phyloP scores from a whole-genome alignment of 37 sponge, comb jelly and placozoan genomes.

The Geodia barretti region DNA sequence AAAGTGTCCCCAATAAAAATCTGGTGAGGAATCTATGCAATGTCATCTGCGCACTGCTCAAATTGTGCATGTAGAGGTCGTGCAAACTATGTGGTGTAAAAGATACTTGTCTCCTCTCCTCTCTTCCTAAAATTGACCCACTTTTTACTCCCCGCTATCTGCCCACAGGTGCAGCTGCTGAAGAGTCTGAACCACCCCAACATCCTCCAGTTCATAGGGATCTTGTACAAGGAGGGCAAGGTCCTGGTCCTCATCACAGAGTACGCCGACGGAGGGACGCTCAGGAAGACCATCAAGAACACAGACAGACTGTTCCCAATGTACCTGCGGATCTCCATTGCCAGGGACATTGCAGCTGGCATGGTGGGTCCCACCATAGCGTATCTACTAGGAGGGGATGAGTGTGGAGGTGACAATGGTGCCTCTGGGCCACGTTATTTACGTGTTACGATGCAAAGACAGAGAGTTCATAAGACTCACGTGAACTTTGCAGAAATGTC shows the following conservation, averaged over 20 bases:
- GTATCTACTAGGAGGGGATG: too few relatives aligned
- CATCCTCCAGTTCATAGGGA: slow-evolving; percentile 82
- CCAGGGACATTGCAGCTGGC: slow-evolving; percentile 88
- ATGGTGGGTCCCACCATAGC: too few relatives aligned
- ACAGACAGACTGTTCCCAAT: slow-evolving; percentile 60
- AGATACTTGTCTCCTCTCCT: neutral
- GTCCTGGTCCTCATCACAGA: slow-evolving; percentile 79
- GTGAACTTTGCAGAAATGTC: too few relatives aligned
- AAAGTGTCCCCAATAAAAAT: too few relatives aligned
- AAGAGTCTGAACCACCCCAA: slow-evolving; percentile 81
- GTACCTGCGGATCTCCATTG: slow-evolving; percentile 61
- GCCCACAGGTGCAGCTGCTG: slow-evolving; percentile 63
- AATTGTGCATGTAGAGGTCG: neutral
- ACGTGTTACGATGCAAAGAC: too few relatives aligned
- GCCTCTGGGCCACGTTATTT: too few relatives aligned
- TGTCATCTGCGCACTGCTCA: neutral
- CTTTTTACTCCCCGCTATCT: neutral
- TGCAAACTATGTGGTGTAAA: neutral
- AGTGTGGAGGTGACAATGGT: too few relatives aligned
- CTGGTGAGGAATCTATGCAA: neutral
- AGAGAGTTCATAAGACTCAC: too few relatives aligned
- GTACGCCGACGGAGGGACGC: slow-evolving; percentile 84
- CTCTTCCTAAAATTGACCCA: too few relatives aligned
- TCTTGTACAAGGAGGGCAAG: slow-evolving; percentile 66
- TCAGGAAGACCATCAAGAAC: slow-evolving; percentile 71